phyloP scores from a whole-genome alignment of 2,797 vertebrate genomes.

The Ctenopoma kingsleyae region DNA sequence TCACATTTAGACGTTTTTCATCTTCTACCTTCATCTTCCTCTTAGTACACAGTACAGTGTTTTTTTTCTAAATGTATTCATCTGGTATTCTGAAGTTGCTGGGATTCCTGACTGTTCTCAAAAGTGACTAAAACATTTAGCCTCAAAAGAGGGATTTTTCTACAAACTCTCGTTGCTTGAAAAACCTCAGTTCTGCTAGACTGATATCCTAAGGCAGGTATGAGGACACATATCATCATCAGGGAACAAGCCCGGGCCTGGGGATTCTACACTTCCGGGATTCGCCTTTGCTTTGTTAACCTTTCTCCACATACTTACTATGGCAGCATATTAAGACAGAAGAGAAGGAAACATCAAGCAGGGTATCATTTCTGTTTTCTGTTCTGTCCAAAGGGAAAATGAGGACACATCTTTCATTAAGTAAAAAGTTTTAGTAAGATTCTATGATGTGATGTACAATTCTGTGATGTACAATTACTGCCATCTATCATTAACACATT shows the following conservation, averaged over 20 bases:
- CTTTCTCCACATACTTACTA: conserved; percentile 37
- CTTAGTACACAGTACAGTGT: not conserved
- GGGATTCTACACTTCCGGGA: conserved; percentile 62
- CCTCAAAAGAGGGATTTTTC: conserved; percentile 37
- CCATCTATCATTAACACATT: conserved; percentile 2
- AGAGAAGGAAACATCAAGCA: conserved; percentile 28
- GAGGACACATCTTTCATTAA: conserved; percentile 22
- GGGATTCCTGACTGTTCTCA: conserved; percentile 10
- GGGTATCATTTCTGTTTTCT: conserved; percentile 30
- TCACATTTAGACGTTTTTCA: conserved; percentile 4
- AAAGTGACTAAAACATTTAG: conserved; percentile 30
- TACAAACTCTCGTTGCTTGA: conserved; percentile 39
- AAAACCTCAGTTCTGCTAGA: conserved; percentile 71
- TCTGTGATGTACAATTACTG: conserved; percentile 6
- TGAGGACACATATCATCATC: conserved; percentile 76
- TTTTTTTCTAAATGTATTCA: conserved; percentile 18
- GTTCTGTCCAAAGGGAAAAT: conserved; percentile 17
- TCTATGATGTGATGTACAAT: conserved; percentile 1
- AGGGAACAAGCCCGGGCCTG: conserved; percentile 81
- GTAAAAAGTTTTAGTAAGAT: conserved; percentile 7
- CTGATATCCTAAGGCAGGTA: conserved; percentile 79
- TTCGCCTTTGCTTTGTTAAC: conserved; percentile 66
- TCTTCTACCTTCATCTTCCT: not conserved
- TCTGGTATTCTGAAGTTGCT: conserved; percentile 22
- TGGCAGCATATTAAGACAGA: conserved; percentile 45